Conservation (phyloP, 2,888 invertebrate species). For the Sesia apiformis region DNA sequence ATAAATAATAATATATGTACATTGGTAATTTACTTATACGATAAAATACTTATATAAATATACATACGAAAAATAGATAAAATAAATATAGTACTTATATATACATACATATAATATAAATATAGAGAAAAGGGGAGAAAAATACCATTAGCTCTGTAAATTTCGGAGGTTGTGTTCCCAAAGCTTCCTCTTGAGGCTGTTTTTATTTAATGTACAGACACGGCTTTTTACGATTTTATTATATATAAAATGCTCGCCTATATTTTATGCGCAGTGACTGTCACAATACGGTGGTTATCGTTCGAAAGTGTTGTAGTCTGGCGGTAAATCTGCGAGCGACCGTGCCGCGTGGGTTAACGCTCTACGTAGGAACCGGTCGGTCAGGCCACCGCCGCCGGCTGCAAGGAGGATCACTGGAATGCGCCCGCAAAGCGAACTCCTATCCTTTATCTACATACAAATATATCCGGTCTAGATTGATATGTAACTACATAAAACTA, state of each 20-base stretch:
- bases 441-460: constrained; percentile 27
- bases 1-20: too few species aligned
- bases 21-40: too few species aligned
- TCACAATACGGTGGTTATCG: neutral
- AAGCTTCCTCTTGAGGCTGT: too few species aligned
- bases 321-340: constrained; percentile 25
- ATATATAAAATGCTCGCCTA: neutral
- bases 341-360: constrained; percentile 50
- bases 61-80: too few species aligned
- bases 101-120: too few species aligned
- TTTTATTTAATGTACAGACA: too few species aligned
- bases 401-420: constrained; percentile 60
- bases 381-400: constrained; percentile 18
- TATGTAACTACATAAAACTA: constrained; percentile 12
- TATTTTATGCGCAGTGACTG: neutral
- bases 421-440: constrained; percentile 18
- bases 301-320: neutral
- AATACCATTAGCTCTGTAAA: too few species aligned
- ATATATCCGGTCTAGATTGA: constrained; percentile 42
- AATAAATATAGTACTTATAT: too few species aligned
- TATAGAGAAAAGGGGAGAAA: too few species aligned
- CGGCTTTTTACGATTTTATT: too few species aligned
- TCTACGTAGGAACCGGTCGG: constrained; percentile 57
- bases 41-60: too few species aligned
- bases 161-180: too few species aligned